Conservation (phyloP, 2,113 vertebrate species). For the Atherinomorus stipes region DNA sequence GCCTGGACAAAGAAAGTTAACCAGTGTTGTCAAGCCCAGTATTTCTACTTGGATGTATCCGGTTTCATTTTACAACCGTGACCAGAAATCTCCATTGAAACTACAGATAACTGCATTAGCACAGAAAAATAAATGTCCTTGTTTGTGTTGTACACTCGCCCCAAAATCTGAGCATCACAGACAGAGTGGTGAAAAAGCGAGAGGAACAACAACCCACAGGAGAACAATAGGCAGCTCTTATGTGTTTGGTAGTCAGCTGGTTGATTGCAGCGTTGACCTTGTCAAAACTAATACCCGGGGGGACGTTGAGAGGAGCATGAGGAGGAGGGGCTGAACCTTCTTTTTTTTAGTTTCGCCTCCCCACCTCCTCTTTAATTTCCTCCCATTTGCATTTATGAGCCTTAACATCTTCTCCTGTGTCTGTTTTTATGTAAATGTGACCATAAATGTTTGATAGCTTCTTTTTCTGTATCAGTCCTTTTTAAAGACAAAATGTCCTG, state of each 20-base stretch:
- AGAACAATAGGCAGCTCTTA: slow-evolving; percentile 43
- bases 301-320: slow-evolving; percentile 38
- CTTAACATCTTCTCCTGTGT: not conserved
- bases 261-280: slow-evolving; percentile 65
- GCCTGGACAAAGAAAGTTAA: not conserved
- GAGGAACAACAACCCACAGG: slow-evolving; percentile 6
- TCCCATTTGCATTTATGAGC: slow-evolving; percentile 48
- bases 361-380: slow-evolving; percentile 23
- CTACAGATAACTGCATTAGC: not conserved
- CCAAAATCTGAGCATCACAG: not conserved
- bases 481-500: not conserved
- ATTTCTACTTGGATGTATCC: not conserved
- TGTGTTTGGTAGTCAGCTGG: slow-evolving; percentile 50
- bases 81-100: not conserved
- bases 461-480: not conserved
- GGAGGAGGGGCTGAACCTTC: slow-evolving; percentile 39
- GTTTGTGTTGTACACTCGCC: not conserved
- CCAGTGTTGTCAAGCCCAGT: not conserved
- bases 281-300: slow-evolving; percentile 50
- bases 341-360: slow-evolving; percentile 2
- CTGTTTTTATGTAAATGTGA: not conserved
- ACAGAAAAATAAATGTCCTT: too few species aligned
- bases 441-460: too few species aligned
- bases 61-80: not conserved
- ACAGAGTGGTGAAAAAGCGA: not conserved